Base-by-base conservation (phyloP, 2,888 invertebrate species). In the Esperia sulphurella region DNA sequence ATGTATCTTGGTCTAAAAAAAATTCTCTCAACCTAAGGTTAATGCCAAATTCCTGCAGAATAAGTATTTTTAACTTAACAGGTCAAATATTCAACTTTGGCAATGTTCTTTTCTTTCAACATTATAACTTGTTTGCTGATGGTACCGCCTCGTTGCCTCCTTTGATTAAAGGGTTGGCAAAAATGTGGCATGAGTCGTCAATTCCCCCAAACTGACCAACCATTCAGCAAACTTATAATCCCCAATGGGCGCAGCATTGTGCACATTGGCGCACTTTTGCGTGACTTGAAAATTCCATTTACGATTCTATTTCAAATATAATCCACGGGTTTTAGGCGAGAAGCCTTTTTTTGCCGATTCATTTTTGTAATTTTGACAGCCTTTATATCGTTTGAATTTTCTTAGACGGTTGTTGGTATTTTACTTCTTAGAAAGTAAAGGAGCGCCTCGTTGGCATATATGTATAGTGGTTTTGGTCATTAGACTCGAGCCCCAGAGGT, bases 251-350 rank as follows among this genome's bases (percentile, higher is more conserved):
- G 46, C 50, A 45, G 47, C 43, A 46, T n/a, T 31, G 28, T 42
- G 42, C 42, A 9, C 52, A 59, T 66, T 69, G 62, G 62, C 48
- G 46, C 48, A 53, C 59, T 60, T 53, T 64, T 56, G 62, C 63
- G 55, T 67, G 63, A 67, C 63, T 65, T 55, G 66, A 57, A 54
- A 51, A 55, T 60, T 57, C 55, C 48, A 58, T 65, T 54, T 51
- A 49, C 52, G 54, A 51, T 60, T 58, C 54, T 41, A 41, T 41
- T 41, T 8, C 33, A 33, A 2, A 3, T 33, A 13, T 21, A 41
- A 41, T 41, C 1, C 33, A 21, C 33, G 7, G 3, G 8, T 3
- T 33, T 33, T 8, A 10, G 33, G 3, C 33, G 2, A 1, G 33
- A 10, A 33, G 10, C 7, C n/a, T 33, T 10, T 33, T 10, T 33